Percentiles rank a stretch among this genome's conserved stretches.
phyloP scores from a whole-genome alignment of 2,888 invertebrate species.

The Hyposoter didymator region DNA sequence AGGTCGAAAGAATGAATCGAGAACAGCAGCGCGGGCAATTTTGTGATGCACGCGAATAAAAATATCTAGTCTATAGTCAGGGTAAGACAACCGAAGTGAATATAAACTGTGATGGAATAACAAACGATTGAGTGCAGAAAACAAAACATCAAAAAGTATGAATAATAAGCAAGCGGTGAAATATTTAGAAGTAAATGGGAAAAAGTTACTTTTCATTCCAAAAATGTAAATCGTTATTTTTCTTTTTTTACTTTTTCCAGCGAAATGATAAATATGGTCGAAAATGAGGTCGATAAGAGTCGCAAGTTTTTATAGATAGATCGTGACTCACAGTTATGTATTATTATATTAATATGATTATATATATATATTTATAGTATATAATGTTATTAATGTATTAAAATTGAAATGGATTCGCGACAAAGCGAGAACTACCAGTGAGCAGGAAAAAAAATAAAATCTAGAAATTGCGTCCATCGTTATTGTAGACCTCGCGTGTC shows the following conservation, averaged over 20 bases:
- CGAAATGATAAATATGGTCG: slow-evolving; percentile 7
- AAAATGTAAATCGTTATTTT: neutral
- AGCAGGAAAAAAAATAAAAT: slow-evolving; percentile 13
- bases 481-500: slow-evolving; percentile 70
- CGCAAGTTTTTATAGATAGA: slow-evolving; percentile 57
- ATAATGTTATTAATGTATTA: slow-evolving; percentile 41
- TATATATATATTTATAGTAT: slow-evolving; percentile 53
- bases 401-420: slow-evolving; percentile 38
- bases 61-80: slow-evolving; percentile 63
- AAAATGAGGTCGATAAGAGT: slow-evolving; percentile 18
- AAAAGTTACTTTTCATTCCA: slow-evolving; percentile 4
- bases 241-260: neutral
- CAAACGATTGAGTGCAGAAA: slow-evolving; percentile 19
- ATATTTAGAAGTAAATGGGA: slow-evolving; percentile 20
- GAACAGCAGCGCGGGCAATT: neutral
- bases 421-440: slow-evolving; percentile 28
- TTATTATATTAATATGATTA: slow-evolving; percentile 44
- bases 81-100: slow-evolving; percentile 59
- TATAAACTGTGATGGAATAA: slow-evolving; percentile 65
- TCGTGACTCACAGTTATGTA: slow-evolving; percentile 57
- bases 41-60: slow-evolving; percentile 9
- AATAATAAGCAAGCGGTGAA: slow-evolving; percentile 1
- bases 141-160: neutral
- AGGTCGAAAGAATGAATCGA: neutral
- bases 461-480: slow-evolving; percentile 75